Conservation (phyloP, 2,888 invertebrate genomes). For the Philaethria dido region DNA sequence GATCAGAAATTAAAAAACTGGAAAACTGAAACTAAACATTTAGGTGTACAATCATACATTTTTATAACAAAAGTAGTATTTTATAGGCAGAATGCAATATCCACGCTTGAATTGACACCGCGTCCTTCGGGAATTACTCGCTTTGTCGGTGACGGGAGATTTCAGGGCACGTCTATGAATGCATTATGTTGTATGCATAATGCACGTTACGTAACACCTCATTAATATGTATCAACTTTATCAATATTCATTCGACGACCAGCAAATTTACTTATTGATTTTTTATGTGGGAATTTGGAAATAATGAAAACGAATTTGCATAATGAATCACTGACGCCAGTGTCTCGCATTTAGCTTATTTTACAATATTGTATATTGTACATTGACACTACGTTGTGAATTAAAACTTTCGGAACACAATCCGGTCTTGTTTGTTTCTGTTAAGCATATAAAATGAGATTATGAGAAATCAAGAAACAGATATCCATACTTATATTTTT, state of each 20-base stretch:
- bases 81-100: constrained; percentile 27
- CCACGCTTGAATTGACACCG: constrained; percentile 38
- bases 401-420: too few species aligned
- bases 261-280: constrained; percentile 2
- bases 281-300: neutral
- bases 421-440: too few species aligned
- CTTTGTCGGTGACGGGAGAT: constrained; percentile 60
- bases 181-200: constrained; percentile 56
- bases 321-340: too few species aligned
- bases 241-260: constrained; percentile 15
- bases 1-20: too few species aligned
- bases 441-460: too few species aligned
- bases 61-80: constrained; percentile 3
- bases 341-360: too few species aligned
- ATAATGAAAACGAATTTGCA: neutral
- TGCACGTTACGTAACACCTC: constrained; percentile 46
- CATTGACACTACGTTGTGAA: too few species aligned
- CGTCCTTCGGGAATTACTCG: constrained; percentile 58
- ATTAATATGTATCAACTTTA: constrained; percentile 14
- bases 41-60: neutral
- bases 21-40: neutral
- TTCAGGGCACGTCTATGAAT: constrained; percentile 60
- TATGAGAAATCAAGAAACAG: too few species aligned
- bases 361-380: too few species aligned
- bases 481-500: too few species aligned